These are phyloP conservation scores for Falcunculus frontatus DNA, from an alignment of 2,113 vertebrate species.

Conservation along the genomic window DNA sequence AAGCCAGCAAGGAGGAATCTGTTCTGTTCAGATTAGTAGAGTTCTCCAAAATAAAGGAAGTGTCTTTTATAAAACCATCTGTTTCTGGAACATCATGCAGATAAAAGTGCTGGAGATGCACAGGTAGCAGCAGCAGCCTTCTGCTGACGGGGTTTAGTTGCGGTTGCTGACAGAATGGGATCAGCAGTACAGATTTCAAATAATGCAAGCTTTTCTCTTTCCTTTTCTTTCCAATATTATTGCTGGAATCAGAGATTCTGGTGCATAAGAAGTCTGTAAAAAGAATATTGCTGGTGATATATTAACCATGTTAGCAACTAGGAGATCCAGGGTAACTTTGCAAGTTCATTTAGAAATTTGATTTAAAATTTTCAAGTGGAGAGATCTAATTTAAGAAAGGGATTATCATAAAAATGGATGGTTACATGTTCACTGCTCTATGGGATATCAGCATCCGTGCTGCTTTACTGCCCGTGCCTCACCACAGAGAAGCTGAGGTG, in stretches of 20 bases:
- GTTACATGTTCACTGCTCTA: accelerated
- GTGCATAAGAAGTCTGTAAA: neutral
- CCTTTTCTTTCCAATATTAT: neutral
- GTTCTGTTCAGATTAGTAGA: neutral
- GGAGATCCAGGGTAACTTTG: neutral
- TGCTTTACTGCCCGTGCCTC: neutral
- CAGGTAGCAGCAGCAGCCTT: constrained; percentile 18
- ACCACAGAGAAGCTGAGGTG: neutral
- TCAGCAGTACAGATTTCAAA: neutral
- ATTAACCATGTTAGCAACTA: neutral
- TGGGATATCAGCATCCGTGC: neutral
- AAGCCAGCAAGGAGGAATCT: neutral
- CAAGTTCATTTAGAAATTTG: neutral
- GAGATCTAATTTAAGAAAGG: neutral
- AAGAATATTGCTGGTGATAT: neutral
- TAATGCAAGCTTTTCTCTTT: neutral
- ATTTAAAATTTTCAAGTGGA: neutral
- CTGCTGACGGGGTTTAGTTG: neutral
- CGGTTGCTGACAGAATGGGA: constrained; percentile 25
- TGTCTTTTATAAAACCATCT: neutral
- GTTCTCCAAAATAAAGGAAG: neutral
- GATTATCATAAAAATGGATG: neutral
- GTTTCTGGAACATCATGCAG: neutral
- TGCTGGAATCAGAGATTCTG: neutral
- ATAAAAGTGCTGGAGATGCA: neutral